Evolutionary conservation across 2,797 vertebrate species (phyloP), one percentile per base, ranked within the genome.

Genomic region (Galaxias olidus): DNA sequence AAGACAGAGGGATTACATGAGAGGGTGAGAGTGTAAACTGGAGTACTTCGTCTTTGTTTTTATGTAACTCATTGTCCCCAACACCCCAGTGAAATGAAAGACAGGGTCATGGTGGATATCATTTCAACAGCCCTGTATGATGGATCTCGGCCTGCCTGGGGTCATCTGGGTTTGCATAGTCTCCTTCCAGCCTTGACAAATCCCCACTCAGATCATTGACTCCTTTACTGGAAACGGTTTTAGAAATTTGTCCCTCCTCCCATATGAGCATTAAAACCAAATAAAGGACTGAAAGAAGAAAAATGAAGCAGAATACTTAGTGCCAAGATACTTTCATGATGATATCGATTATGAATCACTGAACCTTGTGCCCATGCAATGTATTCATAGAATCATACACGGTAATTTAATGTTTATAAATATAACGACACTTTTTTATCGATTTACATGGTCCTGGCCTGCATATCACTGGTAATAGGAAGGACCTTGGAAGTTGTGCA

Each of bases 121-220:
- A 14, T 63, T 77, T 43, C 69, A 66, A 76, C 80, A 78, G 72
- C 53, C 62, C 65, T 58, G 74, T 53, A 53, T 59, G 49, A 88
- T 86, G 79, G 86, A 86, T 84, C 76, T 72, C 52, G 12, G 44
- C 64, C 56, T 71, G 66, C 62, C 74, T 4, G 66, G 41, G 85
- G 84, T 87, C 83, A 74, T 75, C 73, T 72, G 73, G 58, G 86
- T 87, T 89, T 69, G 72, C 75, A 58, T 69, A 76, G 79, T 74
- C 75, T 60, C 41, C 52, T 69, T 82, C 76, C 77, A 83, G 75
- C 49, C 48, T 69, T 78, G 63, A 84, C 66, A 84, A 80, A 86
- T 85, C 74, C 79, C 73, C 65, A 68, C 7, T 42, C 73, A 82
- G 63, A 74, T 76, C 65, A 52, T 42, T 43, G 66, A 61, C 53